phyloP scores from a whole-genome alignment of 1,140 invertebrate species.

The Gryllus bimaculatus region DNA sequence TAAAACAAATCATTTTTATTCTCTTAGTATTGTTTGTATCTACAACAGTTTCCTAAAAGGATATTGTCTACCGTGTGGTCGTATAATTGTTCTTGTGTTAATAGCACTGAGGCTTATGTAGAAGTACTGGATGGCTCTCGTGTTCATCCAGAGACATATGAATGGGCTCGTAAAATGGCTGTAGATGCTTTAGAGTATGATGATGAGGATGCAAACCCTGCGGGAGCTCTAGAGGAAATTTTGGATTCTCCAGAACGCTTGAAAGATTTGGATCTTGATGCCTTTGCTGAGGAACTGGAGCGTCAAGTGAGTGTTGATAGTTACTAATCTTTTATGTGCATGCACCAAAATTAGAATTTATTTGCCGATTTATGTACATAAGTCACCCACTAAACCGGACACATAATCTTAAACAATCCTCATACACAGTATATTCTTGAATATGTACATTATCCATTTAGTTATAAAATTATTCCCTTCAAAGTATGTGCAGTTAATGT shows the following conservation, averaged over 20 bases:
- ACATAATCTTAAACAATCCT: too few relatives aligned
- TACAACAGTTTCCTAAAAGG: too few relatives aligned
- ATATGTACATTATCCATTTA: too few relatives aligned
- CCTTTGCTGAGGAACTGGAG: slow-evolving; percentile 95
- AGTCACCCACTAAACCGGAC: too few relatives aligned
- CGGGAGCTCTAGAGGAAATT: slow-evolving; percentile 94
- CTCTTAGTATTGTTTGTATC: too few relatives aligned
- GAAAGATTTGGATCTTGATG: slow-evolving; percentile 95
- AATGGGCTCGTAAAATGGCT: slow-evolving; percentile 99
- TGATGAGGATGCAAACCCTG: slow-evolving; percentile 91
- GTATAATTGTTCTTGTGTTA: slow-evolving; percentile 17
- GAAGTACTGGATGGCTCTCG: slow-evolving; percentile 95
- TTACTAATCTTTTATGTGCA: too few relatives aligned
- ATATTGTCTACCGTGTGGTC: background rate
- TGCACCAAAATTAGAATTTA: too few relatives aligned
- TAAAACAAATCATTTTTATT: too few relatives aligned
- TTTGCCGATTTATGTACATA: too few relatives aligned
- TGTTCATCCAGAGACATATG: slow-evolving; percentile 98
- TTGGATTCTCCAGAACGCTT: slow-evolving; percentile 88
- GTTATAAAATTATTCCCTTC: too few relatives aligned
- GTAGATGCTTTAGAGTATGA: slow-evolving; percentile 98
- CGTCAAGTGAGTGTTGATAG: slow-evolving; percentile 52
- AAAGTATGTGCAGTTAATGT: too few relatives aligned
- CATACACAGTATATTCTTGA: too few relatives aligned
- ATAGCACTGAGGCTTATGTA: slow-evolving; percentile 82